Conservation (phyloP, 2,797 vertebrate genomes). For the Thaleichthys pacificus region DNA sequence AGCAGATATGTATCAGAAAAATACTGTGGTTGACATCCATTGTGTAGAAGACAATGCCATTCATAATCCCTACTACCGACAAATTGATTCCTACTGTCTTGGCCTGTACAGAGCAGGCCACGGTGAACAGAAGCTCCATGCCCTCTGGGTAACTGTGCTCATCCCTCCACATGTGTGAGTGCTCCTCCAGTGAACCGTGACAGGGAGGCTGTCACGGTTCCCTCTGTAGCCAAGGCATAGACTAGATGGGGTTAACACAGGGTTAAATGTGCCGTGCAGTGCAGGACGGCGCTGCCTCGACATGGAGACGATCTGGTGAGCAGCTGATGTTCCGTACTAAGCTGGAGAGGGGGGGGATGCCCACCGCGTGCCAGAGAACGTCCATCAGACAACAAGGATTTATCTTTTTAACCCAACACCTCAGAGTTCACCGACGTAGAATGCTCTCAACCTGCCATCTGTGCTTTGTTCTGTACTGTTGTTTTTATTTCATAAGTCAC, state of each 20-base stretch:
- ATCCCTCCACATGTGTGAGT: not conserved
- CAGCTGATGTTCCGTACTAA: not conserved
- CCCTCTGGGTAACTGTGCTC: not conserved
- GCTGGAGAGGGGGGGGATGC: not conserved
- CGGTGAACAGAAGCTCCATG: not conserved
- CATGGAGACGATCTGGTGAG: constrained; percentile 19
- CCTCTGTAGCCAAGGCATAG: not conserved
- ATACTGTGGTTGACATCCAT: too few relatives aligned
- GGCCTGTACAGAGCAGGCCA: not conserved
- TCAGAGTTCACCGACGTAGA: not conserved
- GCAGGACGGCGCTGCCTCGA: constrained; percentile 2
- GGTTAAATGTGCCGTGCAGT: constrained; percentile 11
- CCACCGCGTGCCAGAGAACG: not conserved
- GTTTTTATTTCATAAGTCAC: not conserved
- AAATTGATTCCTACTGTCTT: not conserved
- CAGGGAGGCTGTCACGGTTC: not conserved
- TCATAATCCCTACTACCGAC: too few relatives aligned
- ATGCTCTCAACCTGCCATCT: not conserved
- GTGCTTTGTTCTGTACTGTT: not conserved
- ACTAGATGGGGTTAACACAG: constrained; percentile 1
- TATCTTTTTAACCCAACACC: not conserved
- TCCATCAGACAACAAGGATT: not conserved
- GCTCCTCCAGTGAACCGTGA: not conserved
- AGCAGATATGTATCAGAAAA: too few relatives aligned
- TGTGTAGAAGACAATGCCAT: too few relatives aligned